These are phyloP conservation scores for Clusia tigrina DNA, from an alignment of 2,888 invertebrate genomes.

Conservation along the genomic window DNA sequence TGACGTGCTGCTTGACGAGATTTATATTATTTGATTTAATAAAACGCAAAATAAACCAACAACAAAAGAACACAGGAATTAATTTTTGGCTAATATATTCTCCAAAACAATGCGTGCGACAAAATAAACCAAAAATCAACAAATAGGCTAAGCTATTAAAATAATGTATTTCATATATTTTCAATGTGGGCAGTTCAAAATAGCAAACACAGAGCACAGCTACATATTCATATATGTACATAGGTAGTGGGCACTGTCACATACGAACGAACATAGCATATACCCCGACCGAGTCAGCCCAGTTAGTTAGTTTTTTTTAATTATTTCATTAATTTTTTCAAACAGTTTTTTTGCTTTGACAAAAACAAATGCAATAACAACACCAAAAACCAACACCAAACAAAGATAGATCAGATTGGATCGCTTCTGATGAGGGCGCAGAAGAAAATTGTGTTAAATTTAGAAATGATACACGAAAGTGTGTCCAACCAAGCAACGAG, in stretches of 20 bases:
- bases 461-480: slow-evolving; percentile 1
- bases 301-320: not conserved
- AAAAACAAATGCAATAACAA: not conserved
- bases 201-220: not conserved
- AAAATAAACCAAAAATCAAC: not conserved
- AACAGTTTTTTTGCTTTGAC: not conserved
- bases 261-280: no score
- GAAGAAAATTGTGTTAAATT: slow-evolving; percentile 5
- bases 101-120: not conserved
- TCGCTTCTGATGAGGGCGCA: not conserved
- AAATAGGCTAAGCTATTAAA: not conserved
- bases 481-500: not conserved
- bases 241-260: not conserved
- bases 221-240: not conserved
- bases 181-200: not conserved
- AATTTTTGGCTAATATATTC: not conserved
- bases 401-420: not conserved
- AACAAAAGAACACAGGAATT: not conserved
- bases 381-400: not conserved
- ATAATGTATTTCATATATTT: not conserved
- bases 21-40: not conserved
- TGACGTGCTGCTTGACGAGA: not conserved
- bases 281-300: no score
- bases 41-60: not conserved
- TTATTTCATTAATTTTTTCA: not conserved